These are phyloP conservation scores for Corythaixoides concolor DNA, from an alignment of 2,113 vertebrate genomes.

Conservation along the genomic window DNA sequence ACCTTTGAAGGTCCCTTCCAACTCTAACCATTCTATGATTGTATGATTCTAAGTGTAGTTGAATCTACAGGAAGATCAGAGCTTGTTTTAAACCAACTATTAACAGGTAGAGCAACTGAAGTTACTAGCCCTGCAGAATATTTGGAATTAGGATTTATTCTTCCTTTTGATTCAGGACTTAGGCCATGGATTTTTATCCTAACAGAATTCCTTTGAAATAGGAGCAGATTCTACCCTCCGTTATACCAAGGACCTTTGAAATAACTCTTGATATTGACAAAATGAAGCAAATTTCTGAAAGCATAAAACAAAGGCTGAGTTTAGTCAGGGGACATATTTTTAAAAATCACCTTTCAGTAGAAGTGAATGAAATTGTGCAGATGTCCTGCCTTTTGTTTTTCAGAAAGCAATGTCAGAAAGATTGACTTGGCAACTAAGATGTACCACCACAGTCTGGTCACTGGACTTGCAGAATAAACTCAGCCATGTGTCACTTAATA, in stretches of 20 bases:
- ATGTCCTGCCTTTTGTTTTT: conserved; percentile 49
- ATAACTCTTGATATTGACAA: background rate
- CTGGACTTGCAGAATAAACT: conserved; percentile 23
- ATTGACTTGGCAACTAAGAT: conserved; percentile 39
- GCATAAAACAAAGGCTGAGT: background rate
- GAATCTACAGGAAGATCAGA: background rate
- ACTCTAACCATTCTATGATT: too few species aligned
- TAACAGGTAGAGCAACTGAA: background rate
- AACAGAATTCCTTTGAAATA: background rate
- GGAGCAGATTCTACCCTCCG: background rate
- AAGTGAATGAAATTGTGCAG: conserved; percentile 8
- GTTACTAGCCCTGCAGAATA: background rate
- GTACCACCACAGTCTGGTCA: conserved; percentile 8
- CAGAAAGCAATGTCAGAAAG: conserved; percentile 47
- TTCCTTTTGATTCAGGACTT: background rate
- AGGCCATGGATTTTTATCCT: background rate
- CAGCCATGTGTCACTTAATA: conserved; percentile 47
- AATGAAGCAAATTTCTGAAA: background rate
- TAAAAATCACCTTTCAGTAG: background rate
- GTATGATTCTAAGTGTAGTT: too few species aligned
- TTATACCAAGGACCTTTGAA: background rate
- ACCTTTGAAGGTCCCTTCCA: too few species aligned
- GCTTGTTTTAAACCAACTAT: background rate
- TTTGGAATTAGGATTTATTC: background rate
- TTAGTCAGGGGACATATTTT: background rate